Conservation (phyloP, 2,113 vertebrate species). For the Lipophrys pholis region DNA sequence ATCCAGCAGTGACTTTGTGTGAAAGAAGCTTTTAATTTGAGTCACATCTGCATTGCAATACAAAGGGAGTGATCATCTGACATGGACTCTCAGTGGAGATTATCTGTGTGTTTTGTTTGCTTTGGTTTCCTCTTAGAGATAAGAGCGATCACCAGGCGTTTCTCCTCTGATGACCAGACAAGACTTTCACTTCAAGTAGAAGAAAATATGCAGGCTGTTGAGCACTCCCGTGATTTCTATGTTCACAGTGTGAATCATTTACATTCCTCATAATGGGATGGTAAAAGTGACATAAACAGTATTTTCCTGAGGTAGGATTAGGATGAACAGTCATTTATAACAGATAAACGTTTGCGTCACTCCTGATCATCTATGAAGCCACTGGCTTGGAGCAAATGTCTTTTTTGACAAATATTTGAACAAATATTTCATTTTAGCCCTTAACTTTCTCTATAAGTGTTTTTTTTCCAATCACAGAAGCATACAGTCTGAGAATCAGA, state of each 20-base stretch:
- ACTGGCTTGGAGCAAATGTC: too few species aligned
- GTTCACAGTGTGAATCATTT: background rate
- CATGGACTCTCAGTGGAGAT: conserved; percentile 43
- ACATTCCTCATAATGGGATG: background rate
- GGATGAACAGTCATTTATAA: conserved; percentile 8
- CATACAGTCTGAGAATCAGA: too few species aligned
- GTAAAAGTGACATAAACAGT: background rate
- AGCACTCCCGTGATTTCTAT: background rate
- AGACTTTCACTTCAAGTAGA: conserved; percentile 17
- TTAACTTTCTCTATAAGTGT: too few species aligned
- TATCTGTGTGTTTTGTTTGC: conserved; percentile 57
- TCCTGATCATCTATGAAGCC: background rate
- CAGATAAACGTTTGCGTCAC: background rate
- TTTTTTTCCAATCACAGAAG: too few species aligned
- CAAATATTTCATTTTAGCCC: too few species aligned
- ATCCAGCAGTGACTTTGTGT: conserved; percentile 10
- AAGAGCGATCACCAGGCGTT: conserved; percentile 23
- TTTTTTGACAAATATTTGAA: background rate
- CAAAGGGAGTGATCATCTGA: conserved; percentile 43
- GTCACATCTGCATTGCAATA: conserved; percentile 40
- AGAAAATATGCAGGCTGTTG: background rate
- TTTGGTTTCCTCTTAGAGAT: conserved; percentile 67
- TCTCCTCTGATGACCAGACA: conserved; percentile 13
- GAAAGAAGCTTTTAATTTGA: conserved; percentile 33
- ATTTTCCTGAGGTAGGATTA: background rate